A percentile compares a stretch with the other conserved stretches of the same genome.
These are phyloP conservation scores for Hydrocynus forskahlii DNA, from an alignment of 2,797 vertebrate genomes.

Conservation along the genomic window DNA sequence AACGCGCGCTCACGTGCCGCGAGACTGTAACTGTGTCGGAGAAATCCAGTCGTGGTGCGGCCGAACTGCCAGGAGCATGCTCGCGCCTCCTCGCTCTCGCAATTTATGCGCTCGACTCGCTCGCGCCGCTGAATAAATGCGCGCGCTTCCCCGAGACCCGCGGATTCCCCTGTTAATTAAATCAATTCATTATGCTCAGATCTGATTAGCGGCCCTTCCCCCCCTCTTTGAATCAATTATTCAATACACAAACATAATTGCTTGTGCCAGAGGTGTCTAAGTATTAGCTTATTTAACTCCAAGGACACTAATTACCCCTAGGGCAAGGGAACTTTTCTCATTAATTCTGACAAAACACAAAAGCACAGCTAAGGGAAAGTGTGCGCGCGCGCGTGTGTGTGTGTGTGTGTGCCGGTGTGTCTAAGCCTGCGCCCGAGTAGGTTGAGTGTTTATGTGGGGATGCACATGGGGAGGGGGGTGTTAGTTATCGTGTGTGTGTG, in stretches of 20 bases:
- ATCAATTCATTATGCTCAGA: slow-evolving; percentile 99
- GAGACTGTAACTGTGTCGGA: slow-evolving; percentile 87
- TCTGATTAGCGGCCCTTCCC: slow-evolving; percentile 99
- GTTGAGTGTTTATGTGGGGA: slow-evolving; percentile 67
- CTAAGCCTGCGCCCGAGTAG: slow-evolving; percentile 44
- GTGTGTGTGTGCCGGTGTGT: slow-evolving; percentile 43
- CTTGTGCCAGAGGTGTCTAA: slow-evolving; percentile 99
- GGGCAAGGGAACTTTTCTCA: slow-evolving; percentile 99
- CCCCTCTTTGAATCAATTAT: slow-evolving; percentile 99
- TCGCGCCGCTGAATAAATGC: slow-evolving; percentile 87
- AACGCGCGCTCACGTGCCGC: slow-evolving; percentile 82
- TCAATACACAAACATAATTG: slow-evolving; percentile 99
- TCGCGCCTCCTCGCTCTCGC: slow-evolving; percentile 74
- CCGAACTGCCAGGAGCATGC: slow-evolving; percentile 83
- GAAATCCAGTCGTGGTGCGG: slow-evolving; percentile 83
- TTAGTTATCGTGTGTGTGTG: slow-evolving; percentile 24
- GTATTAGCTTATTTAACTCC: slow-evolving; percentile 99
- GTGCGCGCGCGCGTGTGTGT: slow-evolving; percentile 53
- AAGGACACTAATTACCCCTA: slow-evolving; percentile 99
- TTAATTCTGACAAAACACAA: slow-evolving; percentile 99
- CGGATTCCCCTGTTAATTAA: slow-evolving; percentile 99
- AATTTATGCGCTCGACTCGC: slow-evolving; percentile 82
- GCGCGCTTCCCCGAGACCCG: slow-evolving; percentile 93
- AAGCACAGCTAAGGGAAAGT: slow-evolving; percentile 96
- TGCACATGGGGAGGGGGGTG: slow-evolving; percentile 54